A percentile compares a stretch with the other conserved stretches of the same genome.
Conservation (phyloP, 2,888 invertebrate genomes). For the Xylocampa areola region DNA sequence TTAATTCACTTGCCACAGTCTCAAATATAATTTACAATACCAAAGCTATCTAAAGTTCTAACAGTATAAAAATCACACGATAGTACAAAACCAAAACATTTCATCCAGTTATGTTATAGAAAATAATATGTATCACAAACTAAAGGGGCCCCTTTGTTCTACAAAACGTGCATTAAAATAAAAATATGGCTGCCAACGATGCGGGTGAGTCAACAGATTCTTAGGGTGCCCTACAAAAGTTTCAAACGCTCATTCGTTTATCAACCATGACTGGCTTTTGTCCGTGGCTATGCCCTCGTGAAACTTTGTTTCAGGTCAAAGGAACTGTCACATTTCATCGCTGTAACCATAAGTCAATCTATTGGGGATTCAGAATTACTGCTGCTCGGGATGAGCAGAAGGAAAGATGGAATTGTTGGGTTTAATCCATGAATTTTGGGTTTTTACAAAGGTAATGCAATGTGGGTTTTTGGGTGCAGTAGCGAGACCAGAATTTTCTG, state of each 20-base stretch:
- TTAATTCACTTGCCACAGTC: too few species aligned
- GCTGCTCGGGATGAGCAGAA: too few species aligned
- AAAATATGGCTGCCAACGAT: slow-evolving; percentile 6
- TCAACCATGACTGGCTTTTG: slow-evolving; percentile 1
- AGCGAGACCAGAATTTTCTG: too few species aligned
- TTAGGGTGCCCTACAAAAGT: slow-evolving; percentile 11
- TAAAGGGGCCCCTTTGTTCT: slow-evolving; percentile 17
- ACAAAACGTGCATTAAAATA: slow-evolving; percentile 8
- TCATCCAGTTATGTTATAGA: background rate
- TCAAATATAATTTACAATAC: too few species aligned
- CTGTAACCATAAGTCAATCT: too few species aligned
- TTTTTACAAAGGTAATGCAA: too few species aligned
- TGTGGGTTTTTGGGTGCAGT: too few species aligned
- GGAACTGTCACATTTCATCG: background rate
- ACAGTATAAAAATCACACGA: background rate
- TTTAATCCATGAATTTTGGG: too few species aligned
- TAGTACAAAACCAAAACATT: slow-evolving; percentile 10
- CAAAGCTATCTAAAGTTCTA: too few species aligned
- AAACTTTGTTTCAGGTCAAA: background rate
- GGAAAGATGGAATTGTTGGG: too few species aligned
- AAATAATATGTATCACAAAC: slow-evolving; percentile 12
- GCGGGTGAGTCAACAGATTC: slow-evolving; percentile 24
- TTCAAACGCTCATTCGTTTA: slow-evolving; percentile 23
- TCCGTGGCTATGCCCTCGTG: background rate
- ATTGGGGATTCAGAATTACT: too few species aligned